A percentile compares a stretch with the other conserved stretches of the same genome.
Conservation (phyloP, 2,113 vertebrate genomes). For the Ameiurus melas region DNA sequence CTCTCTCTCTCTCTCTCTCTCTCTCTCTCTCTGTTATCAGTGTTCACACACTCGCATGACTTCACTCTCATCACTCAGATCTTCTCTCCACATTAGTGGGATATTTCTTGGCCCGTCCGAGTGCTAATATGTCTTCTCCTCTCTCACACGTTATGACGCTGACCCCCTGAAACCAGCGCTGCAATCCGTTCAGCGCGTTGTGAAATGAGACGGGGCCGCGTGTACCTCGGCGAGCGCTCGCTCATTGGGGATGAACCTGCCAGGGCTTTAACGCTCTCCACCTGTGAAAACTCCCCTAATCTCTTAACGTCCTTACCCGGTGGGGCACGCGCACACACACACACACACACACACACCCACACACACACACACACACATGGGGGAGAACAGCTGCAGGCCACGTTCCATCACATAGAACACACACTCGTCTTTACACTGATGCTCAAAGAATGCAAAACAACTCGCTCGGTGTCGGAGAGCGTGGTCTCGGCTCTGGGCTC, state of each 20-base stretch:
- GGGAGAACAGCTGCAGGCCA: not conserved
- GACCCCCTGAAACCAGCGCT: not conserved
- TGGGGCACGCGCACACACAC: not conserved
- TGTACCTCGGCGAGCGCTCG: slow-evolving; percentile 37
- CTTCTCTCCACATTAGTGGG: not conserved
- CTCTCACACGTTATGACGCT: not conserved
- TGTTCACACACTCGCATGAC: not conserved
- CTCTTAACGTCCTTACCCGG: slow-evolving; percentile 31
- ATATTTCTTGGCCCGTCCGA: not conserved
- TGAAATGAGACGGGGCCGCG: slow-evolving; percentile 5
- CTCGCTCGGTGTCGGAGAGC: not conserved
- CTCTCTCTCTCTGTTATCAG: not conserved
- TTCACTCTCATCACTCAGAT: slow-evolving; percentile 5
- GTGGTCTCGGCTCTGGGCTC: not conserved
- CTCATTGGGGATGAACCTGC: slow-evolving; percentile 39
- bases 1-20: not conserved
- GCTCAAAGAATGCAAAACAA: not conserved
- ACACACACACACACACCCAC: not conserved
- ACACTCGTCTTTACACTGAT: not conserved
- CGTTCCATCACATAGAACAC: not conserved
- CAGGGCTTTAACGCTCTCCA: slow-evolving; percentile 50
- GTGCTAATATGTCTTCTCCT: not conserved
- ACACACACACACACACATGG: not conserved
- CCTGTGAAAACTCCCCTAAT: slow-evolving; percentile 58
- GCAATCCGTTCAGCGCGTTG: not conserved